phyloP scores from a whole-genome alignment of 2,797 vertebrate species.

The Sus cebifrons region DNA sequence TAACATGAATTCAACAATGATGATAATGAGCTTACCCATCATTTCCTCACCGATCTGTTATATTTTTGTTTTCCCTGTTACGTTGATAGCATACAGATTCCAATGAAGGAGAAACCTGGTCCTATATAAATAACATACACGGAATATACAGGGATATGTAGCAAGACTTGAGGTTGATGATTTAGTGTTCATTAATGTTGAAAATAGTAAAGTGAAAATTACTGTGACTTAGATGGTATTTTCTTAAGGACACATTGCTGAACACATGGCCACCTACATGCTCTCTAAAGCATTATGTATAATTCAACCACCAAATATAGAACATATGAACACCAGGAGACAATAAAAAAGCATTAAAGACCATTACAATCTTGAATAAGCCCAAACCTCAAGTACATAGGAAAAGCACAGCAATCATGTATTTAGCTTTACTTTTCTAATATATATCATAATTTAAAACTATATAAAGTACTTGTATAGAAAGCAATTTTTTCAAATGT shows the following conservation, averaged over 20 bases:
- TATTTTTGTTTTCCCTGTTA: conserved; percentile 14
- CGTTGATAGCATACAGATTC: background rate
- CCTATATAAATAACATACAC: conserved; percentile 30
- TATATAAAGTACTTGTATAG: conserved; percentile 77
- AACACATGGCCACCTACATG: conserved; percentile 74
- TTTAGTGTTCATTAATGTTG: conserved; percentile 46
- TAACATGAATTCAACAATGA: conserved; percentile 51
- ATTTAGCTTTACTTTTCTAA: conserved; percentile 79
- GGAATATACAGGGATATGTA: background rate
- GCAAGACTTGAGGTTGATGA: conserved; percentile 49
- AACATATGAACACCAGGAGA: conserved; percentile 53
- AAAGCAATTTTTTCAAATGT: conserved; percentile 81
- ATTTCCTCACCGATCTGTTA: conserved; percentile 23
- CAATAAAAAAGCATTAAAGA: conserved; percentile 72
- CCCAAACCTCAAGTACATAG: conserved; percentile 58
- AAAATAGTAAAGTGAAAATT: conserved; percentile 53
- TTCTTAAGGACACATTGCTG: conserved; percentile 79
- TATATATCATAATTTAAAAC: conserved; percentile 79
- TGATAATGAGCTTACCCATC: conserved; percentile 28
- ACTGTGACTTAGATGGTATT: conserved; percentile 59
- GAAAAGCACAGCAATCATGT: conserved; percentile 71
- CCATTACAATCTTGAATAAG: conserved; percentile 70
- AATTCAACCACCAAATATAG: conserved; percentile 78
- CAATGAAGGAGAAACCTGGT: background rate
- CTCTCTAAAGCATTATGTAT: conserved; percentile 72